Conservation (phyloP, 2,797 vertebrate species). For the Megalops cyprinoides region DNA sequence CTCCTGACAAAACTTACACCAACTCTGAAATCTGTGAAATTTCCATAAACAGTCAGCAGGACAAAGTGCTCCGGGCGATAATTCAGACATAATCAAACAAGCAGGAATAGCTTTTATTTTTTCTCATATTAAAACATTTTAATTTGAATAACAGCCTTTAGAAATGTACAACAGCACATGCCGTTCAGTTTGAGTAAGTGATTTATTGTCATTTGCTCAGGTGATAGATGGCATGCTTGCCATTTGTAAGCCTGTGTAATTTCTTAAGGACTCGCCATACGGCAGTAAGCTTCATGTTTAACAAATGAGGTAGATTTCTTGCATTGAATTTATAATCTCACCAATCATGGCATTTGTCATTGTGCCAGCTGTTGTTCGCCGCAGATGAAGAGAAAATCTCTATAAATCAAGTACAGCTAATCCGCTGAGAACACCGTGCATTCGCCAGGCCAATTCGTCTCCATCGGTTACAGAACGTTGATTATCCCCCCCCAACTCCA, state of each 20-base stretch:
- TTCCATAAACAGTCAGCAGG: no score
- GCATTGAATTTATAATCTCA: slow-evolving; percentile 26
- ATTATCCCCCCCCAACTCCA: slow-evolving; percentile 70
- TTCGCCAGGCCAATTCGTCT: slow-evolving; percentile 56
- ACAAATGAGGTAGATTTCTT: neutral
- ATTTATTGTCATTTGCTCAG: neutral
- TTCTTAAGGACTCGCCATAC: slow-evolving; percentile 1
- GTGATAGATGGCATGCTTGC: neutral
- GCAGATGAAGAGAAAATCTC: slow-evolving; percentile 2
- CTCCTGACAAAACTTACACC: no score
- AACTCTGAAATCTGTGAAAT: no score
- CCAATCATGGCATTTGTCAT: slow-evolving; percentile 14
- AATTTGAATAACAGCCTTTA: no score
- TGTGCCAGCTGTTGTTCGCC: slow-evolving; percentile 14
- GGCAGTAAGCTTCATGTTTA: neutral
- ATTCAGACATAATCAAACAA: no score
- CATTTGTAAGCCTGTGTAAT: neutral
- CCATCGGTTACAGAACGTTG: slow-evolving; percentile 79
- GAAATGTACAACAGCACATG: no score
- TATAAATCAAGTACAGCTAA: slow-evolving; percentile 22
- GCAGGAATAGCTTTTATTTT: no score
- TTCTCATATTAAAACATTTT: no score
- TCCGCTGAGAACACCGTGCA: neutral
- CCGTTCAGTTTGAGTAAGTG: neutral
- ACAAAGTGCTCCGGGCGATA: no score